phyloP scores from a whole-genome alignment of 2,888 invertebrate genomes.

The Oxycera nigricornis region DNA sequence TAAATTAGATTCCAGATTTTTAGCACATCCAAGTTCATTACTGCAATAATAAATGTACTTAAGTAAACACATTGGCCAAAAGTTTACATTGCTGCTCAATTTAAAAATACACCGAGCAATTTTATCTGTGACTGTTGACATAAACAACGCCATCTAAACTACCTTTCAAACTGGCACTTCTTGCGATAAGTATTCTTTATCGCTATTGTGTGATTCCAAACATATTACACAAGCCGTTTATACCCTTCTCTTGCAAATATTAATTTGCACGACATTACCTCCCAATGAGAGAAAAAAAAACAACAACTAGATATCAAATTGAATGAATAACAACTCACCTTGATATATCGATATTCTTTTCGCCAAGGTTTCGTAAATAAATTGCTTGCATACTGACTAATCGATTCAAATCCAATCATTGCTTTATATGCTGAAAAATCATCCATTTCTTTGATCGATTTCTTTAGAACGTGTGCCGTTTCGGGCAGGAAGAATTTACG shows the following conservation, averaged over 20 bases:
- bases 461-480: constrained; percentile 77
- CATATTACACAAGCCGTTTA: too few species aligned
- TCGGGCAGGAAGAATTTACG: constrained; percentile 79
- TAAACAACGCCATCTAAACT: too few species aligned
- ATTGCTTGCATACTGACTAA: constrained; percentile 86
- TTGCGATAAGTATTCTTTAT: too few species aligned
- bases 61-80: too few species aligned
- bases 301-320: neutral
- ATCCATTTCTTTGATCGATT: constrained; percentile 72
- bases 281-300: neutral
- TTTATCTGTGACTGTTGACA: too few species aligned
- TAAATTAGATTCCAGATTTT: too few species aligned
- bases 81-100: too few species aligned
- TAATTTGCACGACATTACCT: neutral
- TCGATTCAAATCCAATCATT: constrained; percentile 81
- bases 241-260: neutral
- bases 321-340: constrained; percentile 67
- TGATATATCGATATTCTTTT: constrained; percentile 81
- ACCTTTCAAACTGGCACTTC: too few species aligned
- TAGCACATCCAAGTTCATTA: too few species aligned
- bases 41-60: too few species aligned
- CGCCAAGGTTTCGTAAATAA: constrained; percentile 88
- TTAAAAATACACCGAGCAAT: too few species aligned
- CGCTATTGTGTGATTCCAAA: too few species aligned
- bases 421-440: constrained; percentile 85